A percentile compares a stretch with the other conserved stretches of the same genome.
phyloP scores from a whole-genome alignment of 2,113 vertebrate genomes.

The Colossoma macropomum region DNA sequence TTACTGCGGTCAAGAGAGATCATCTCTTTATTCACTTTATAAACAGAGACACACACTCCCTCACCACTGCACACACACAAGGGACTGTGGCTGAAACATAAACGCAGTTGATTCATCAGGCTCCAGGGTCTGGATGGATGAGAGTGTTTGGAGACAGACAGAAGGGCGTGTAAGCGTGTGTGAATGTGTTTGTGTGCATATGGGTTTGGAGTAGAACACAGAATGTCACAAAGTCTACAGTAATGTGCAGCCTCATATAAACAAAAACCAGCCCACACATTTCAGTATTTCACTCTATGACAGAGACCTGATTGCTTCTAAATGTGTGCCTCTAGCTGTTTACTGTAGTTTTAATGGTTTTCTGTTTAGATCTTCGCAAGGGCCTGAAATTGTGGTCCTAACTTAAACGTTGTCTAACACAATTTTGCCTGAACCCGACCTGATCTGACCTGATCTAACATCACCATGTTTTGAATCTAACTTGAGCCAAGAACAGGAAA shows the following conservation, averaged over 20 bases:
- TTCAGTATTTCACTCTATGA: background rate
- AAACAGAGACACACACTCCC: conserved; percentile 45
- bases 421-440: background rate
- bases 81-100: conserved; percentile 17
- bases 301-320: background rate
- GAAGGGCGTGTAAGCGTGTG: background rate
- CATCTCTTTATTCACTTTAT: conserved; percentile 40
- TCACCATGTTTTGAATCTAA: background rate
- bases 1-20: conserved; percentile 48
- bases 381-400: background rate
- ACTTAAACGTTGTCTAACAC: background rate
- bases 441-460: background rate
- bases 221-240: conserved; percentile 5
- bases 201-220: background rate
- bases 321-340: background rate
- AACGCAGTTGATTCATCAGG: conserved; percentile 4
- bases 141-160: background rate
- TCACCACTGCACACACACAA: conserved; percentile 5
- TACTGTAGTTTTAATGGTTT: background rate
- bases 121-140: background rate
- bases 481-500: background rate
- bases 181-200: background rate
- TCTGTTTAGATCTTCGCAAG: background rate
- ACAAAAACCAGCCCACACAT: conserved; percentile 2
- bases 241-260: background rate